Conservation (phyloP, 2,888 invertebrate genomes). For the Aproaerema taeniolella region DNA sequence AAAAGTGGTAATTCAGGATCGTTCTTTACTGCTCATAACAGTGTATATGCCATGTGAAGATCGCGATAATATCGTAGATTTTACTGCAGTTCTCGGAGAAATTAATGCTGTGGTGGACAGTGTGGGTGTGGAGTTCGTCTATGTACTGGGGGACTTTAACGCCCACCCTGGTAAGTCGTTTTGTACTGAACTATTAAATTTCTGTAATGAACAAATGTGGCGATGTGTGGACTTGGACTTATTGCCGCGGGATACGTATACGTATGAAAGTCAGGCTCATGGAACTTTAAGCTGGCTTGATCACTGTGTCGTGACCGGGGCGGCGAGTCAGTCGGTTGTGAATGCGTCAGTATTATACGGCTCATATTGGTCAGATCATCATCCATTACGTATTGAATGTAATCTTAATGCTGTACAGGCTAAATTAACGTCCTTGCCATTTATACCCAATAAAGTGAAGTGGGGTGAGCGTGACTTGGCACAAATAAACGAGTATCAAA, state of each 20-base stretch:
- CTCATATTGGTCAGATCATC: slow-evolving; percentile 20
- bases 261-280: slow-evolving; percentile 21
- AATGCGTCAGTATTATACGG: slow-evolving; percentile 10
- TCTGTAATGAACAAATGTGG: slow-evolving; percentile 20
- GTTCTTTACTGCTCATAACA: slow-evolving; percentile 14
- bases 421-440: background rate
- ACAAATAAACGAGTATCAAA: slow-evolving; percentile 13
- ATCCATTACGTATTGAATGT: slow-evolving; percentile 18
- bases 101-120: slow-evolving; percentile 20
- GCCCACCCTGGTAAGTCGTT: slow-evolving; percentile 18
- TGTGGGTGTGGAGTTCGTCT: slow-evolving; percentile 17
- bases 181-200: slow-evolving; percentile 12
- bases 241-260: slow-evolving; percentile 15
- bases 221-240: slow-evolving; percentile 14
- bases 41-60: slow-evolving; percentile 23
- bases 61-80: slow-evolving; percentile 19
- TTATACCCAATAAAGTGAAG: slow-evolving; percentile 5
- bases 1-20: slow-evolving; percentile 9
- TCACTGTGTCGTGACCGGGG: slow-evolving; percentile 18
- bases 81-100: slow-evolving; percentile 20
- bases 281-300: slow-evolving; percentile 19
- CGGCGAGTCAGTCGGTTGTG: slow-evolving; percentile 11
- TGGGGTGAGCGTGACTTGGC: slow-evolving; percentile 16
- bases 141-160: slow-evolving; percentile 17
- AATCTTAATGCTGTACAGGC: slow-evolving; percentile 13